Base-by-base conservation (phyloP, 1,140 invertebrate genomes). In the Brachionus rubens region DNA sequence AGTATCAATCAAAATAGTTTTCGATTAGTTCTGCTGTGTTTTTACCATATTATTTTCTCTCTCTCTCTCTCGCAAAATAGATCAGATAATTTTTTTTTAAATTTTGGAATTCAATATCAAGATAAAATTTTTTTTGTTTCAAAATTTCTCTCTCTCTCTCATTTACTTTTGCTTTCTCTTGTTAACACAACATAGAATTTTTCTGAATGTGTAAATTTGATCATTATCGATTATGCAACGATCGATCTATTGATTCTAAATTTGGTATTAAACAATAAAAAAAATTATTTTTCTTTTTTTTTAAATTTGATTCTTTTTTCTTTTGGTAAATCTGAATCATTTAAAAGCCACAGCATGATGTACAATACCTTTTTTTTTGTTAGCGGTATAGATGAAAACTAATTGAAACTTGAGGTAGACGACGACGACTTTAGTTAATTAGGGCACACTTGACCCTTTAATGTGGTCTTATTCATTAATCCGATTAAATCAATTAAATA, bases 151-250 rank as follows among this genome's bases (percentile, higher is more conserved):
- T 21, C 30, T 59, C 9, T 33, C 54, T 59, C 2, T 59, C 10
- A n/a, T 14, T 59, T 28, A 28, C 26, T 56, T n/a, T 36, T 36
- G 26, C 54, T 33, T 59, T 33, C 28, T 33, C 36, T 59, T n/a
- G 30, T 33, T 4, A 36, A 28, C 36, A 36, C 36, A 33, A 16
- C 54, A 59, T 3, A 59, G 30, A 33, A 59, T 33, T 19, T 59
- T 59, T 33, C 30, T 36, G n/a, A 41, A 59, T 59, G 54, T 59
- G 54, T 59, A 59, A 59, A 59, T 59, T 59, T 19, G 54, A 59
- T 59, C 30, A n/a, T 59, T 59, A 59, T 59, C 54, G 12, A n/a
- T 59, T 59, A 59, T 59, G 54, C 54, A 59, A 59, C 54, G 54
- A 59, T 59, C 19, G n/a, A n/a, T 33, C 14, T 28, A 59, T 59